phyloP scores from a whole-genome alignment of 2,888 invertebrate genomes.

The Lagria hirta region DNA sequence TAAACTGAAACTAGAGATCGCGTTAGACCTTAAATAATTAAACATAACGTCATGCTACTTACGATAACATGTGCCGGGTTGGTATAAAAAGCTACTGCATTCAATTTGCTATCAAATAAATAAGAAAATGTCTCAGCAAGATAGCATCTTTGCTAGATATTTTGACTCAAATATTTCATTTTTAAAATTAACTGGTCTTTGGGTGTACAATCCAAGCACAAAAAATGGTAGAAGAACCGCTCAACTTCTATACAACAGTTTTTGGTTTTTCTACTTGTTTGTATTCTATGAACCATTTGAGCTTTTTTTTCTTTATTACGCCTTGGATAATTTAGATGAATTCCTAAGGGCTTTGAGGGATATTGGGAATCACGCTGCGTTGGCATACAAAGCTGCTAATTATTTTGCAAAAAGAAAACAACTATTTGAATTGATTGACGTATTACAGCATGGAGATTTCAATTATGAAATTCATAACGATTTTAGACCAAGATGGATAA shows the following conservation, averaged over 20 bases:
- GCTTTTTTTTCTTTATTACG: conserved; percentile 11
- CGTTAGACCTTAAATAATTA: too few relatives aligned
- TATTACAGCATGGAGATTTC: conserved; percentile 11
- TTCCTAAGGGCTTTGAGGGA: conserved; percentile 24
- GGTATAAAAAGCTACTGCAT: not conserved
- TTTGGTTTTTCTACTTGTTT: conserved; percentile 20
- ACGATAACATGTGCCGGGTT: too few relatives aligned
- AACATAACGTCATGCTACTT: too few relatives aligned
- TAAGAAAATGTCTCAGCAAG: conserved; percentile 3
- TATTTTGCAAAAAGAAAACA: conserved; percentile 19
- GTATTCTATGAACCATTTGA: conserved; percentile 26
- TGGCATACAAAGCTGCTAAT: conserved; percentile 24
- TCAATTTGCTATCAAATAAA: not conserved
- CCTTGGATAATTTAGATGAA: conserved; percentile 18
- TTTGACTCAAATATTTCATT: conserved; percentile 24
- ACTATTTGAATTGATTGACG: conserved; percentile 17
- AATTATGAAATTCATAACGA: conserved; percentile 22
- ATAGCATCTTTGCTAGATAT: conserved; percentile 13
- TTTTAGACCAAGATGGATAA: conserved; percentile 21
- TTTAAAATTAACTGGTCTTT: conserved; percentile 21
- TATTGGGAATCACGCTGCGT: conserved; percentile 26
- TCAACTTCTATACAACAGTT: conserved; percentile 22
- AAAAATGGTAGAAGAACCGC: conserved; percentile 5
- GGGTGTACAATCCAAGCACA: conserved; percentile 20
- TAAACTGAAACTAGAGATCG: too few relatives aligned